phyloP scores from a whole-genome alignment of 2,888 invertebrate species.

The Alcis repandata region DNA sequence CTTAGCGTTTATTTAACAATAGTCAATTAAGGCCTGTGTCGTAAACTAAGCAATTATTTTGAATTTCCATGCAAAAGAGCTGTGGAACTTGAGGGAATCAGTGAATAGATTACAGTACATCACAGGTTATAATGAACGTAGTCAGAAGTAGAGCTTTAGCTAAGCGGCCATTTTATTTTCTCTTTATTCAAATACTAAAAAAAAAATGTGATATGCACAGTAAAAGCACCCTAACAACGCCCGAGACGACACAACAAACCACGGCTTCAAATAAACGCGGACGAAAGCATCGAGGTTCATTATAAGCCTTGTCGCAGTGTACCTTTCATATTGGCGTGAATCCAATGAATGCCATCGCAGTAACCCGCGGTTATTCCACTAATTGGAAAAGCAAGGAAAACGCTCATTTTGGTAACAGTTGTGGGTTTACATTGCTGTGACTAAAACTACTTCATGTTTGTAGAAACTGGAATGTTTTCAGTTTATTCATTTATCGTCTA shows the following conservation, averaged over 20 bases:
- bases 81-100: constrained; percentile 41
- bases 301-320: background rate
- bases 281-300: too few relatives aligned
- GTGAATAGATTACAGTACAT: constrained; percentile 40
- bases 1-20: constrained; percentile 18
- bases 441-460: constrained; percentile 25
- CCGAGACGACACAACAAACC: too few relatives aligned
- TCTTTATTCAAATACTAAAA: too few relatives aligned
- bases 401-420: constrained; percentile 65
- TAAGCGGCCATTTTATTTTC: too few relatives aligned
- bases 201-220: too few relatives aligned
- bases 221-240: too few relatives aligned
- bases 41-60: constrained; percentile 40
- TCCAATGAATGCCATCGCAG: constrained; percentile 57
- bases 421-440: constrained; percentile 54
- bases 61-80: constrained; percentile 37
- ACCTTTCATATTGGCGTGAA: constrained; percentile 51
- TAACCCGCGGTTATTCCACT: constrained; percentile 58
- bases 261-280: too few relatives aligned
- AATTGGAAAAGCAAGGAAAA: constrained; percentile 63
- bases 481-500: too few relatives aligned
- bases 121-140: too few relatives aligned
- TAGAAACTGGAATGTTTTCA: too few relatives aligned
- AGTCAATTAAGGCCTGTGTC: constrained; percentile 29
- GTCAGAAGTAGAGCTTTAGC: too few relatives aligned